Evolutionary conservation across 64 coral and sea anemone genomes (phyloP).

Genomic region (Anthopleura sola): DNA sequence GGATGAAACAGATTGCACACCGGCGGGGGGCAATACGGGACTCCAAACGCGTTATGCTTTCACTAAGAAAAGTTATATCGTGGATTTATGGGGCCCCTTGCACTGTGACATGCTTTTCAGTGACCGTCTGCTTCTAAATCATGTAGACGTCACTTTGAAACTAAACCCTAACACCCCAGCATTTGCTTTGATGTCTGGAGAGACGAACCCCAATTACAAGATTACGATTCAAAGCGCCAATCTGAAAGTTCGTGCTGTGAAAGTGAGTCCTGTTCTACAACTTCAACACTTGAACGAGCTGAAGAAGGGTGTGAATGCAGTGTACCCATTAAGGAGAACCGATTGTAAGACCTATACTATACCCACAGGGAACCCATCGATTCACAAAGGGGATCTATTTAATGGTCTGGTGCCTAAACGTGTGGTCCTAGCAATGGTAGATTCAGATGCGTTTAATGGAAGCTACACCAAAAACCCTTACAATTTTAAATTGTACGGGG

Average conservation of each 20-base stretch:
- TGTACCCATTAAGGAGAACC: background rate
- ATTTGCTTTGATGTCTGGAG: too few relatives aligned
- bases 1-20: too few relatives aligned
- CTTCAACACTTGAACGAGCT: background rate
- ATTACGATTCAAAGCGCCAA: background rate
- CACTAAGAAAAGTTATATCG: too few relatives aligned
- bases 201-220: background rate
- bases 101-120: too few relatives aligned
- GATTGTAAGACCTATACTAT: background rate
- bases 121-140: too few relatives aligned
- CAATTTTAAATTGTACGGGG: conserved; percentile 29
- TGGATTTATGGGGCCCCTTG: too few relatives aligned
- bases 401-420: background rate
- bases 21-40: too few relatives aligned
- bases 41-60: too few relatives aligned
- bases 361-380: background rate
- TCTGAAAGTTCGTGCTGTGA: background rate
- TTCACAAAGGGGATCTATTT: background rate
- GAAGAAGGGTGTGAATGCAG: background rate
- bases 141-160: too few relatives aligned
- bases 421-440: background rate
- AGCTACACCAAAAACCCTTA: conserved; percentile 27
- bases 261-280: background rate
- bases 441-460: conserved; percentile 22
- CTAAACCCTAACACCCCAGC: too few relatives aligned